Conservation (phyloP, 2,113 vertebrate species). For the Paradoxurus hermaphroditus region DNA sequence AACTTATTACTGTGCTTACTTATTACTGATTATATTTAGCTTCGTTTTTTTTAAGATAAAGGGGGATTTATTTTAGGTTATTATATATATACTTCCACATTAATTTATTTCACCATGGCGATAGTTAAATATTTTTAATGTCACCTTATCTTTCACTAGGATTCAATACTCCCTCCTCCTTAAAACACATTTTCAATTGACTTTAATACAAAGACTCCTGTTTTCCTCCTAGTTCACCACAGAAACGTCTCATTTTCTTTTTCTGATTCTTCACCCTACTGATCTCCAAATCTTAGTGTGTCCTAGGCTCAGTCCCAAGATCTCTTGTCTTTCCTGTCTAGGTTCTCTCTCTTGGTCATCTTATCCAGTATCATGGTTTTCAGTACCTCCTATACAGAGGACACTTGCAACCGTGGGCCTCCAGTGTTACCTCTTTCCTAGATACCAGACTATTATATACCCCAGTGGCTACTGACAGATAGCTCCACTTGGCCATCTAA, state of each 20-base stretch:
- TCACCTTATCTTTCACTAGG: background rate
- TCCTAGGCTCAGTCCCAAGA: background rate
- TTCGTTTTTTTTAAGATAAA: background rate
- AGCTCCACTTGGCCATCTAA: background rate
- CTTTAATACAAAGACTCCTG: background rate
- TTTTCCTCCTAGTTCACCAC: background rate
- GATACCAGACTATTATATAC: background rate
- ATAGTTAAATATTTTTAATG: background rate
- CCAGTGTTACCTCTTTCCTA: background rate
- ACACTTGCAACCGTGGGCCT: background rate
- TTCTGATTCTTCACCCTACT: background rate
- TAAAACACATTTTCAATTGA: background rate
- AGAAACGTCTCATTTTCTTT: background rate
- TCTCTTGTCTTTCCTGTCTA: background rate
- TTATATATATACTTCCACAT: background rate
- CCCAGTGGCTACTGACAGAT: background rate
- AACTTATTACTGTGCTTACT: background rate
- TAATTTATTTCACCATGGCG: background rate
- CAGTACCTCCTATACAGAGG: background rate
- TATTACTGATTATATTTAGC: background rate
- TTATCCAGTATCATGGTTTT: background rate
- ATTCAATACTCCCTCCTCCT: background rate
- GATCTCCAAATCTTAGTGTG: background rate
- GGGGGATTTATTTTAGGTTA: background rate
- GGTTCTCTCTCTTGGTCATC: background rate